Evolutionary conservation across 2,888 invertebrate genomes (phyloP).

Genomic region (Byasa hedistus): DNA sequence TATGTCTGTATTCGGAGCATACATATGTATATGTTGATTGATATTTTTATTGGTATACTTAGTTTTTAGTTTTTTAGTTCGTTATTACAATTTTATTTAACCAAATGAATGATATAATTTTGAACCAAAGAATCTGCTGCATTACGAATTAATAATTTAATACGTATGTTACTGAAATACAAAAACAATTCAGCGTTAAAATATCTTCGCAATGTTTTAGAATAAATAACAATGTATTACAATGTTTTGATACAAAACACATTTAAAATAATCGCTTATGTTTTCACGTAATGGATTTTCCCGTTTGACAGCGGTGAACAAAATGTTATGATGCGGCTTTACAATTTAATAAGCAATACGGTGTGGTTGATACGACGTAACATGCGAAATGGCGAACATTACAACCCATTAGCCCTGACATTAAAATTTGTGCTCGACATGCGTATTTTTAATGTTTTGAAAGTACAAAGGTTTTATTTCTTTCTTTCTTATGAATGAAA

Average conservation of each 20-base stretch:
- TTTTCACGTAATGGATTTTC: constrained; percentile 15
- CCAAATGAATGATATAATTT: no score
- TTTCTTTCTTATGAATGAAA: background rate
- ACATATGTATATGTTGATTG: no score
- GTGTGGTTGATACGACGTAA: constrained; percentile 6
- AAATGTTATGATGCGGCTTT: constrained; percentile 14
- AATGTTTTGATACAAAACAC: background rate
- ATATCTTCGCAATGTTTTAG: background rate
- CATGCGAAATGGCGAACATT: constrained; percentile 17
- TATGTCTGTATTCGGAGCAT: no score
- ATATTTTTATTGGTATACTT: no score
- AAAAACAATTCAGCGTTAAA: no score
- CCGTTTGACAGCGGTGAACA: constrained; percentile 14
- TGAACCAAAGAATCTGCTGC: no score
- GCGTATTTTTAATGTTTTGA: background rate
- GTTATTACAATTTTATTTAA: no score
- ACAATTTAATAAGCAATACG: constrained; percentile 20
- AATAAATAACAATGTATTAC: background rate
- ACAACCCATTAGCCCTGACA: constrained; percentile 15
- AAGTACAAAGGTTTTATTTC: background rate
- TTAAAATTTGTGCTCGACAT: constrained; percentile 10
- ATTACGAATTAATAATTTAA: no score
- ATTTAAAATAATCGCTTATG: constrained; percentile 1
- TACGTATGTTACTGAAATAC: no score
- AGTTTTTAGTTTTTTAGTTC: no score